Conservation (phyloP, 2,888 invertebrate genomes). For the Nesidiocoris tenuis region DNA sequence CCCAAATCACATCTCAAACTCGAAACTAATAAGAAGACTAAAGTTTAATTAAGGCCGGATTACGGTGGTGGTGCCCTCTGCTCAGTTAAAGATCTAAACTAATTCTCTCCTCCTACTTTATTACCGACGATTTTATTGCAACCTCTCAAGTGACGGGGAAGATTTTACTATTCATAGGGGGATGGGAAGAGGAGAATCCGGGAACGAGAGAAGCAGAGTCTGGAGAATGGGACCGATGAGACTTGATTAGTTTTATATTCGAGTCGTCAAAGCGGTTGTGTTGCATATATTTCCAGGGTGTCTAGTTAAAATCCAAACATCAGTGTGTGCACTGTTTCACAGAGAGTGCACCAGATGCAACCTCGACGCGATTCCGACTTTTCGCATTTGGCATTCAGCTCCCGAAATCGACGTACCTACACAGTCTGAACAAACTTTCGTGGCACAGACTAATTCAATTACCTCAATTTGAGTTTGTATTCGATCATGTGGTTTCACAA, state of each 20-base stretch:
- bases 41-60: conserved; percentile 44
- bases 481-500: no score
- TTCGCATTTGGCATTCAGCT: no score
- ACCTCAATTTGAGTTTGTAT: no score
- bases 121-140: conserved; percentile 42
- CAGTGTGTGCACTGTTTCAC: no score
- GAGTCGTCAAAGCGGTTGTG: no score
- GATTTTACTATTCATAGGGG: conserved; percentile 43
- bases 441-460: no score
- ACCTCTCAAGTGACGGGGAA: background rate
- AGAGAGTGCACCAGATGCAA: no score
- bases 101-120: conserved; percentile 41
- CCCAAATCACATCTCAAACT: conserved; percentile 43
- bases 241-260: conserved; percentile 41
- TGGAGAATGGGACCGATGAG: conserved; percentile 24
- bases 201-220: conserved; percentile 3
- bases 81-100: conserved; percentile 40
- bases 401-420: no score
- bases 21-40: conserved; percentile 43
- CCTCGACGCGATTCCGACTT: no score
- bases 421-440: no score
- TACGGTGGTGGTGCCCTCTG: conserved; percentile 26
- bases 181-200: background rate
- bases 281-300: no score
- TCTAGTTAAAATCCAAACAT: no score